A percentile compares a stretch with the other conserved stretches of the same genome.
Conservation (phyloP, 2,888 invertebrate genomes). For the Heliothis peltigera region DNA sequence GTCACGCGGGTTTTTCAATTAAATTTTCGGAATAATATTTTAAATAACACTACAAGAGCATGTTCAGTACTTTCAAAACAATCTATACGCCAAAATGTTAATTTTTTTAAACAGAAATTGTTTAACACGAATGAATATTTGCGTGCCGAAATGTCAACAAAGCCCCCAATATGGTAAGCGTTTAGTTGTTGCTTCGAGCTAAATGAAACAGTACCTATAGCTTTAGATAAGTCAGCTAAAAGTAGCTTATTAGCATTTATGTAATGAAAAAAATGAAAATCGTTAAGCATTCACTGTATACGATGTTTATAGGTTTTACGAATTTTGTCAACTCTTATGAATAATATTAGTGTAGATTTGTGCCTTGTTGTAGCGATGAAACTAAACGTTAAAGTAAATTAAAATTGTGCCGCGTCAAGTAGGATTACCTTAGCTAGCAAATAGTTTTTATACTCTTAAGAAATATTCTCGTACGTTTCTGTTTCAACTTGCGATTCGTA, state of each 20-base stretch:
- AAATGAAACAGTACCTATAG: no score
- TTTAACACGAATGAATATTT: not conserved
- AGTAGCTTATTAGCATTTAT: no score
- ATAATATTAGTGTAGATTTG: not conserved
- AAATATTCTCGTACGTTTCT: not conserved
- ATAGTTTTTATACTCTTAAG: not conserved
- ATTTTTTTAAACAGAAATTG: slow-evolving; percentile 12
- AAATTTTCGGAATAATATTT: slow-evolving; percentile 63
- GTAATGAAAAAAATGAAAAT: no score
- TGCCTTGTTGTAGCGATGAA: not conserved
- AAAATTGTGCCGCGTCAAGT: slow-evolving; percentile 50
- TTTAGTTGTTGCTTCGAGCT: slow-evolving; percentile 35
- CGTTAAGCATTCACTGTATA: no score
- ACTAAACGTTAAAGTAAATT: slow-evolving; percentile 30
- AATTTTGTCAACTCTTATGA: no score
- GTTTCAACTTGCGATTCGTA: not conserved
- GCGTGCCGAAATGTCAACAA: slow-evolving; percentile 36
- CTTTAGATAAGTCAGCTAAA: no score
- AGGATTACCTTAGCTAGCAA: not conserved
- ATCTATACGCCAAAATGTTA: slow-evolving; percentile 7
- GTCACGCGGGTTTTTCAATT: slow-evolving; percentile 73
- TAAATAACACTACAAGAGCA: slow-evolving; percentile 57
- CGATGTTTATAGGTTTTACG: no score
- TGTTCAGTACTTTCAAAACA: slow-evolving; percentile 54
- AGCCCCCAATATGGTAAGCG: slow-evolving; percentile 44